Base-by-base conservation (phyloP, 2,113 vertebrate genomes). In the Leptocoma aspasia region DNA sequence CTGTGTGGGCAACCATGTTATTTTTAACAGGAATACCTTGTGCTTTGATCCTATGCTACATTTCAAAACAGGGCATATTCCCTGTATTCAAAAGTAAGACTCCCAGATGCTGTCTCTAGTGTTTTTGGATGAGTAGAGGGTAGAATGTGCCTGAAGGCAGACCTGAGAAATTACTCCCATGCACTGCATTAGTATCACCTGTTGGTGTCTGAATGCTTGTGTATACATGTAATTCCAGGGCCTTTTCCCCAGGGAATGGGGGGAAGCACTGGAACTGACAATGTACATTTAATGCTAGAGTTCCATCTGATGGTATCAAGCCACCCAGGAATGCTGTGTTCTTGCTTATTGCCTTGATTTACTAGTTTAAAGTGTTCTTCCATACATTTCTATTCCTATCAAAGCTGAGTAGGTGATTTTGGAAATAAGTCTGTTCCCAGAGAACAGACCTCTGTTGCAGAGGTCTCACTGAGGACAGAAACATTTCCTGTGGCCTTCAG, bases 131-230 rank as follows among this genome's bases (percentile, higher is more conserved):
- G 31, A 78, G 64, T 42, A 49, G 42, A 80, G 42, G 54, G 42
- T 80, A 92, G 76, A 93, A 64, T 84, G 64, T 82, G 65, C 92
- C 72, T 60, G 60, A 63, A 87, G 82, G 79, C 82, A 96, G 68
- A 92, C 71, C 68, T 73, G 77, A 86, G 80, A 84, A 78, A 50
- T 61, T 72, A 45, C 41, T 94, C 35, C 65, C 28, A 27, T 81
- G 68, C 60, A 52, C 54, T 69, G 35, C 35, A 42, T 65, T 83
- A 66, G 35, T 90, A 68, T 93, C 85, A 95, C 92, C 82, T 95
- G 72, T 92, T 96, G 78, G 52, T 86, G 52, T 78, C 60, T 81
- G 23, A 57, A 14, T 82, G 70, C 41, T 73, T 88, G 47, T 59
- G 47, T 83, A n/a, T 64, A 49, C 21, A 5, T 76, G 73, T 61